Percentiles rank a stretch among this genome's conserved stretches.
Evolutionary conservation across 92 coral and sea anemone genomes (phyloP).

Genomic region (Anthopleura xanthogrammica): DNA sequence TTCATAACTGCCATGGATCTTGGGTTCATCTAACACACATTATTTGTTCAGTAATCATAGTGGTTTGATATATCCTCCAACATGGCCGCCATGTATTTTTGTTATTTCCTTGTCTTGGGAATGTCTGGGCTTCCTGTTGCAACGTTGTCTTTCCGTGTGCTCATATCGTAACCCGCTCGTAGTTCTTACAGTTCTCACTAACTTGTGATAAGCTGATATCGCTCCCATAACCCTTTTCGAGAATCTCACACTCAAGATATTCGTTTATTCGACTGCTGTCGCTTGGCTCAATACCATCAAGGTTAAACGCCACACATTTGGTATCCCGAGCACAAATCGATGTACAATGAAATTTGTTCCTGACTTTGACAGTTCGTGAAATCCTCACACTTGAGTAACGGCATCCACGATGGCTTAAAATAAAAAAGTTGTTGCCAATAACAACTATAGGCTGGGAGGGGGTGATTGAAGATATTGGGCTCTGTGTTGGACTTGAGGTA

Average conservation of each 20-base stretch:
- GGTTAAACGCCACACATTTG: slow-evolving; percentile 18
- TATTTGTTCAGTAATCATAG: neutral
- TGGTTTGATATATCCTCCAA: no score
- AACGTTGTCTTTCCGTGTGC: neutral
- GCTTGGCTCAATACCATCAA: neutral
- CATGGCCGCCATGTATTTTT: no score
- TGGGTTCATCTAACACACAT: neutral
- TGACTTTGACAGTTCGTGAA: neutral
- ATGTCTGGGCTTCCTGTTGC: neutral
- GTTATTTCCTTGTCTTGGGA: neutral
- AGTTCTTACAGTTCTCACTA: slow-evolving; percentile 11
- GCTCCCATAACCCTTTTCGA: slow-evolving; percentile 13
- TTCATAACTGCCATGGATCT: no score
- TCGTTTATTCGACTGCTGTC: neutral
- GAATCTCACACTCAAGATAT: slow-evolving; percentile 16
- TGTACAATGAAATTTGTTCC: slow-evolving; percentile 15
- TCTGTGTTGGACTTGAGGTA: neutral
- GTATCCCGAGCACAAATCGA: slow-evolving; percentile 9
- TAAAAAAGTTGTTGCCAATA: neutral
- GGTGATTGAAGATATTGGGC: neutral
- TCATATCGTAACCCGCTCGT: neutral
- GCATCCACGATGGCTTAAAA: slow-evolving; percentile 17
- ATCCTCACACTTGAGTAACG: slow-evolving; percentile 4
- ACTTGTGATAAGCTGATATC: slow-evolving; percentile 1
- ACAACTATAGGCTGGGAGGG: neutral